Conservation (phyloP, 53 echinoderm and acorn worm genomes). For the Henricia sp. region DNA sequence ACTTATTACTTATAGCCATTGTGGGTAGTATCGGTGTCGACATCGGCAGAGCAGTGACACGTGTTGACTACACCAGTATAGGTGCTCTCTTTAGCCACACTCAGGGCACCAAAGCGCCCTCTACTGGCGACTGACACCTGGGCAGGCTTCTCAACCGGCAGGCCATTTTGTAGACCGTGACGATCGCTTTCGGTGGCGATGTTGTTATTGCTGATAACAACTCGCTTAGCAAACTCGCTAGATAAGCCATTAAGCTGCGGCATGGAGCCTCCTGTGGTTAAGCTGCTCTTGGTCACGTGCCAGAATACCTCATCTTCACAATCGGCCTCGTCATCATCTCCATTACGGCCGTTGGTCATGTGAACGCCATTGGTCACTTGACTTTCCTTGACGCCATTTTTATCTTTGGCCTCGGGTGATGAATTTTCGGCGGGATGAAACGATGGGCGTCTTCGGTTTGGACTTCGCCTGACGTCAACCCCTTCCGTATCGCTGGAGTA, state of each 20-base stretch:
- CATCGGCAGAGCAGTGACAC: slow-evolving; percentile 71
- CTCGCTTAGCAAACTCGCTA: slow-evolving; percentile 16
- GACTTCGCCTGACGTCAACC: slow-evolving; percentile 17
- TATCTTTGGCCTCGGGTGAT: slow-evolving; percentile 13
- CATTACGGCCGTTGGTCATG: slow-evolving; percentile 22
- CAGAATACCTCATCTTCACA: slow-evolving; percentile 35
- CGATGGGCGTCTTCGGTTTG: slow-evolving; percentile 1
- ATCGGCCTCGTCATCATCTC: not conserved
- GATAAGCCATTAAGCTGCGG: slow-evolving; percentile 38
- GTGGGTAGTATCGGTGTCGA: not conserved
- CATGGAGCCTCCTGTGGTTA: slow-evolving; percentile 7
- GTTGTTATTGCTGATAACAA: slow-evolving; percentile 10
- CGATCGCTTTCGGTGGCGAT: slow-evolving; percentile 34
- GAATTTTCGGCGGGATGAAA: not conserved
- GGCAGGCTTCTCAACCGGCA: slow-evolving; percentile 39
- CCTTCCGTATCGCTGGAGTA: slow-evolving; percentile 43
- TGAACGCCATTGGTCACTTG: not conserved
- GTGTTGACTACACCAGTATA: slow-evolving; percentile 97
- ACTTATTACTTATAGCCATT: not conserved
- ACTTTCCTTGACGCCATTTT: not conserved
- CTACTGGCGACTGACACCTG: slow-evolving; percentile 75
- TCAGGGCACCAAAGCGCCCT: slow-evolving; percentile 88
- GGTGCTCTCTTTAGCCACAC: slow-evolving; percentile 83
- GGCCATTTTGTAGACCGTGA: not conserved
- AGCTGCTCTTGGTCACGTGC: slow-evolving; percentile 1